Base-by-base conservation (phyloP, 2,113 vertebrate species). In the Tauraco erythrolophus region DNA sequence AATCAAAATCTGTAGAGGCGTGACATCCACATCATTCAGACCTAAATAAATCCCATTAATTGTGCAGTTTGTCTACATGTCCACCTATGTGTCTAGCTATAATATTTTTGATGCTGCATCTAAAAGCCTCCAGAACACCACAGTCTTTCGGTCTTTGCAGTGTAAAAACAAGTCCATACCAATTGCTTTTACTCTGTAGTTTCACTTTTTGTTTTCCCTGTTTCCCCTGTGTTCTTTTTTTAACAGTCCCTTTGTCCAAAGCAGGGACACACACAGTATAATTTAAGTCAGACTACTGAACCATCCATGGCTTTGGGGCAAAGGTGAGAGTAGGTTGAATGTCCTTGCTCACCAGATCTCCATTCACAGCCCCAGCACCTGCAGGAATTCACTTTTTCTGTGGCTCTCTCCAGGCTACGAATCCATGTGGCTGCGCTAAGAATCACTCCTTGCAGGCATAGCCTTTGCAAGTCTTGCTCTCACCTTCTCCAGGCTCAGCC, bases 11-110 rank as follows among this genome's bases (percentile, higher is more conserved):
- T 82, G 33, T 87, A 87, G 43, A 89, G 31, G 25, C 24, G 78
- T 69, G 53, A 21, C 65, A 94, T 57, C 27, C 30, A 31, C 28
- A 50, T 65, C 25, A 30, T 82, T 81, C 77, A 72, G 41, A 89
- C 22, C 24, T 61, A 89, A 35, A 91, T 94, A 97, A 92, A 94
- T 94, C 72, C 31, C 77, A 82, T 89, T 84, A 86, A 65, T 95
- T 71, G 35, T 68, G 35, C 19, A 61, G 33, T 68, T 90, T 92
- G 9, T 94, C 92, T 95, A 56, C n/a, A 35, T 1, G 1, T 58
- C 60, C 75, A 80, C 43, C 10, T 86, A 80, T 86, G 28, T 89
- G 33, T 78, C 48, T 82, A 70, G 30, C 46, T 41, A 7, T 57
- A 74, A 43, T 58, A 43, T 54, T 92, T 92, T 82, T 82, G 56